Evolutionary conservation across 2,797 vertebrate genomes (phyloP), one percentile per base, ranked within the genome.

Genomic region (Philypnodon macrostomus): DNA sequence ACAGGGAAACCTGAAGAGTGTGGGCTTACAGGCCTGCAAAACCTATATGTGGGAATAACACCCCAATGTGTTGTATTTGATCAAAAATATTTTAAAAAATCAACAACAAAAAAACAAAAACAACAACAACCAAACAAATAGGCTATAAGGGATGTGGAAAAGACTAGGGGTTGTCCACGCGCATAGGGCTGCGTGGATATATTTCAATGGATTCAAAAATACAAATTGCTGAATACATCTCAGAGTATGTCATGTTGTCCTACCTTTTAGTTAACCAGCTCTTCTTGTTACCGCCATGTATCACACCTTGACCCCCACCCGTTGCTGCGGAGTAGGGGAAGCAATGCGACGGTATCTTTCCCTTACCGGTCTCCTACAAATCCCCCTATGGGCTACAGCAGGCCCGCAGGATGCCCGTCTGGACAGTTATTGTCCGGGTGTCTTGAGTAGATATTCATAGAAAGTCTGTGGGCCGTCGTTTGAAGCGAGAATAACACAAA

Each of bases 251-350:
- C 4, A 5, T 7, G 27, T 54, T 48, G 39, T 48, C 74, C 55
- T 80, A 86, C 86, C 83, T 81, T 75, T 16, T 53, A 12, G 39
- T 79, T 41, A 70, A 36, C 67, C 18, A 17, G 8, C 30, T 78
- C 53, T 63, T 54, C 62, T 37, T 47, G 13, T 49, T 12, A 36
- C 14, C 72, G 73, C 80, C 83, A 83, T 84, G 47, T 5, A 73
- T 76, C 66, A 67, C 64, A 53, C 62, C 70, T 71, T 63, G 63
- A 67, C 37, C 53, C 47, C 51, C 53, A 44, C 41, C 41, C 41
- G 41, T 47, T 7, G 41, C 62, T 65, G 34, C 30, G 45, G 48
- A 16, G 54, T 15, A 62, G 47, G 38, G 54, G 55, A 38, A 57
- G 71, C 58, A 65, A 54, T 58, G 56, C 52, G 33, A 52, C n/a